Evolutionary conservation across 1,140 invertebrate species (phyloP), one percentile per base, ranked within the genome.

Genomic region (Pseudomyrmex dendroicus): DNA sequence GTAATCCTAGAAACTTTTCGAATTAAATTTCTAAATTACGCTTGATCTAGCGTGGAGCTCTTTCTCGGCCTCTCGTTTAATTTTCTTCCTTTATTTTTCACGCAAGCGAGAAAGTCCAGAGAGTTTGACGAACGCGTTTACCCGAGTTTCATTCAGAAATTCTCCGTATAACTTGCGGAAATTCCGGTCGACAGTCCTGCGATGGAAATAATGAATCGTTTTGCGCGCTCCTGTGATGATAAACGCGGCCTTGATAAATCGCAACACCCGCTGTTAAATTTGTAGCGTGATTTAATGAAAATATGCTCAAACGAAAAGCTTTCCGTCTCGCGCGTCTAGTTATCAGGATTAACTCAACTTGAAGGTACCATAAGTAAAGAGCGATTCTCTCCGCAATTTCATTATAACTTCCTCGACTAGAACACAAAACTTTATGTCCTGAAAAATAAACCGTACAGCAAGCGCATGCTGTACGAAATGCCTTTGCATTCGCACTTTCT

Each of bases 11-110:
- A 76, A 90, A 89, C 86, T 90, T 89, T 85, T 87, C 86, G 84
- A 89, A 90, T 90, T 90, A 90, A 90, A 89, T 90, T 90, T 90
- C 88, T 86, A 88, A 89, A 90, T 90, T 89, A 89, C 87, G 73
- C 84, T 84, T 89, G 86, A 90, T 90, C 88, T 76, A 73, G 25
- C 54, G n/a, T 8, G 46, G 44, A 12, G 44, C 52, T 50, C 66
- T 68, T 35, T 35, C 67, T 59, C 74, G 68, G 59, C 13, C 22
- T 52, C 22, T 78, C 46, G 50, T 72, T 76, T 64, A 63, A 67
- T 59, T 12, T 12, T 44, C 44, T 50, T 61, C 61, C 68, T 84
- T 70, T 80, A 83, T 82, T 84, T 84, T 82, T 73, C 67, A 59
- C 20, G 44, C 61, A 57, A 50, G 50, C 52, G 72, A 67, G 82